Base-by-base conservation (phyloP, 2,888 invertebrate species). In the Calephelis perditalis region DNA sequence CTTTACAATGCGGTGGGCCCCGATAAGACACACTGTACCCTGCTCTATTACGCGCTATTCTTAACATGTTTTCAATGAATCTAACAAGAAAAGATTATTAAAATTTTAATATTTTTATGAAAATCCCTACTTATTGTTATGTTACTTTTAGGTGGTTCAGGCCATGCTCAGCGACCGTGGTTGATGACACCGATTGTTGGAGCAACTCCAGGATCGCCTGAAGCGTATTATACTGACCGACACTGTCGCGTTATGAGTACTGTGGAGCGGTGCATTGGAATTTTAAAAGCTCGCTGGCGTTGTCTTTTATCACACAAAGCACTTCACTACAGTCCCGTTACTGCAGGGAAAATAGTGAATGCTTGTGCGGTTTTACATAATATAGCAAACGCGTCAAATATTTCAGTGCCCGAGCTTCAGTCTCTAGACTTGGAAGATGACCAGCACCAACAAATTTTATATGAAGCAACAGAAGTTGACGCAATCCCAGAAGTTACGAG, bases 251-350 rank as follows among this genome's bases (percentile, higher is more conserved):
- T 56, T 8, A 56, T 37, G 8, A 61, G 56, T 45, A 58, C 45
- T 9, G 57, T 64, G 5, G 64, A 66, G 45, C 56, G 64, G 0
- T 62, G 63, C 47, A 62, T 66, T 54, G 63, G 65, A 12, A 54
- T 63, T 7, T 46, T 67, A 8, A 67, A 66, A 59, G 56, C 62
- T 12, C 62, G 65, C 56, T 66, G 67, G 67, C 56, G 65, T 11
- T 67, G 67, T 66, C 63, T 66, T 56, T 56, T 62, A 37, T 56
- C 58, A 45, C 65, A 65, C 43, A 47, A 63, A 12, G 62, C 54
- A 57, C 59, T 62, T 4, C 56, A 62, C 40, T 61, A 61, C 37
- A n/a, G n/a, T 11, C 37, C 12, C 3, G 5, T 36, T 12, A 44
- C 45, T 15, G 57, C 43, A 9, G 57, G 15, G 15, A 57, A 44